Conservation (phyloP, 2,888 invertebrate genomes). For the Taenaris catops region DNA sequence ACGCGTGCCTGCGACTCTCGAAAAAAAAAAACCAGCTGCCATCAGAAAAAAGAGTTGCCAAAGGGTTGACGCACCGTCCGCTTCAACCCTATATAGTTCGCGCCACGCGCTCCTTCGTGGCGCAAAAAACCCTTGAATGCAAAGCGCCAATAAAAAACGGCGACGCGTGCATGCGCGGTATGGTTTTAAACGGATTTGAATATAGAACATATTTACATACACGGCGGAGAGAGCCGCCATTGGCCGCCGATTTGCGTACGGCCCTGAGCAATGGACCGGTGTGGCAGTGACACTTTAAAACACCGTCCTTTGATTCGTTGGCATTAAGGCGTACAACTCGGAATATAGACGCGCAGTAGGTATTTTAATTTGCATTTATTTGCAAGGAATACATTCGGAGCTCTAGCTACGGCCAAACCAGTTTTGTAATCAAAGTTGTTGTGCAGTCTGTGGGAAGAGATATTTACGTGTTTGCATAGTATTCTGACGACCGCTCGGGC, state of each 20-base stretch:
- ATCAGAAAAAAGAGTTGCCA: conserved; percentile 57
- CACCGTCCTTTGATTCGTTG: conserved; percentile 53
- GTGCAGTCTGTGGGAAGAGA: no score
- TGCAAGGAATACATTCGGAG: no score
- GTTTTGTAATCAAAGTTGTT: no score
- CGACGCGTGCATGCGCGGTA: conserved; percentile 73
- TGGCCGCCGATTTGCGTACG: conserved; percentile 56
- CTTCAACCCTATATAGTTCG: conserved; percentile 40
- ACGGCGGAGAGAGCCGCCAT: conserved; percentile 40
- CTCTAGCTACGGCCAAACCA: no score
- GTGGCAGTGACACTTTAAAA: conserved; percentile 45
- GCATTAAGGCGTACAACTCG: no score
- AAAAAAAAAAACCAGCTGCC: conserved; percentile 66
- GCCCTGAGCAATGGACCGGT: conserved; percentile 51
- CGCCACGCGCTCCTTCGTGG: conserved; percentile 34
- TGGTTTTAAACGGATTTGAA: conserved; percentile 78
- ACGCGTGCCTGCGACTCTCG: conserved; percentile 53
- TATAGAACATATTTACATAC: conserved; percentile 73
- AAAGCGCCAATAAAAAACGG: conserved; percentile 69
- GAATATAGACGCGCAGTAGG: conserved; percentile 10
- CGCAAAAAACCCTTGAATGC: conserved; percentile 48
- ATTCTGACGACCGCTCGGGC: no score
- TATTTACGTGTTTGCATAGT: no score
- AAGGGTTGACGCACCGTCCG: conserved; percentile 49
- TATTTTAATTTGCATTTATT: conserved; percentile 14